phyloP scores from a whole-genome alignment of 2,888 invertebrate species.

The Habroteleia sp. region DNA sequence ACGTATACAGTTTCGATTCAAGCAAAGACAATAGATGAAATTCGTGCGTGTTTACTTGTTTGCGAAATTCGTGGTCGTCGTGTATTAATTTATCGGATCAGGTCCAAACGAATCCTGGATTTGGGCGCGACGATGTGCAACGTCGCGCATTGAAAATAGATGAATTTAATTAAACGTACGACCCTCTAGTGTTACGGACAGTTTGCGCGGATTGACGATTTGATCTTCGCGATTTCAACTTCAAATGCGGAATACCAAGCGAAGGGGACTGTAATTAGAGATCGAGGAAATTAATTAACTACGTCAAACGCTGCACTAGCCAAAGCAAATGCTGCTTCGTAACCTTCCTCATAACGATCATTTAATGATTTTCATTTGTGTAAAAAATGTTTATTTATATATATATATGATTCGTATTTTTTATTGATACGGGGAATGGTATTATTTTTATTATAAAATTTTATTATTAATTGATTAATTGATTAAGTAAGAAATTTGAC shows the following conservation, averaged over 20 bases:
- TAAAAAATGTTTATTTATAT: too few relatives aligned
- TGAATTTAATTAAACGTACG: conserved; percentile 80
- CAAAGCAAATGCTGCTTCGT: conserved; percentile 22
- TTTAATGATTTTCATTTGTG: conserved; percentile 35
- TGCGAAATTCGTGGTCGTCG: conserved; percentile 52
- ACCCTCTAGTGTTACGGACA: conserved; percentile 65
- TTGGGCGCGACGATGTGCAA: conserved; percentile 59
- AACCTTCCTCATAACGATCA: conserved; percentile 21
- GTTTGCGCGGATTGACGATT: conserved; percentile 74
- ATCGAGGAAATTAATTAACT: conserved; percentile 68
- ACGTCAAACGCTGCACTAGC: conserved; percentile 50
- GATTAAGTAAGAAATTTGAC: too few relatives aligned
- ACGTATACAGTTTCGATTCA: conserved; percentile 32
- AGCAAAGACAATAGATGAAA: conserved; percentile 49
- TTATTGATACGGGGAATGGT: too few relatives aligned
- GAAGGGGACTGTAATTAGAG: conserved; percentile 69
- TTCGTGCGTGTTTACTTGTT: conserved; percentile 40
- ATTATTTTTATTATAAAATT: too few relatives aligned
- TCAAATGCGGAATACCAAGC: conserved; percentile 52
- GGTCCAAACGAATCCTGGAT: conserved; percentile 62
- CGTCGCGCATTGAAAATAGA: conserved; percentile 72
- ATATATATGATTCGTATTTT: too few relatives aligned
- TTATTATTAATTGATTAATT: too few relatives aligned
- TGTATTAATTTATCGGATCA: conserved; percentile 71
- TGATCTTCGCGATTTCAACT: conserved; percentile 75